Evolutionary conservation across 2,113 vertebrate species (phyloP), one percentile per base, ranked within the genome.

Genomic region (Galeopterus variegatus): DNA sequence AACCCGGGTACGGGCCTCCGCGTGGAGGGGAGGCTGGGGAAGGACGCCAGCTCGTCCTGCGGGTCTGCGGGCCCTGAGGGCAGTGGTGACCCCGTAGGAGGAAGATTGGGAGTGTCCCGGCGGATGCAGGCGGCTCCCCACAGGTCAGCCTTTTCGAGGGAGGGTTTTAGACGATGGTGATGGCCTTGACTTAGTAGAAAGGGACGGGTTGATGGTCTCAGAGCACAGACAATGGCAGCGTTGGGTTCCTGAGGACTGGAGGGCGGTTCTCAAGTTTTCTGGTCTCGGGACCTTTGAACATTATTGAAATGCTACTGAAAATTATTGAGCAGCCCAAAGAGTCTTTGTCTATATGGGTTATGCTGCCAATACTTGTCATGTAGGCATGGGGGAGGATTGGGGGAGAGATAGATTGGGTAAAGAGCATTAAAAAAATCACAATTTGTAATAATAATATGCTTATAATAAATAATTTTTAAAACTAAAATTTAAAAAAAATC

Each of bases 1-100:
- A 5, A 1, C 65, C 5, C 0, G 11, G 41, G 13, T 3, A 10
- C 31, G 6, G 65, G 52, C 11, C 5, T 31, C 5, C 5, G 58
- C 1, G 0, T 17, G 28, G 24, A 18, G 18, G 15, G n/a, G 56
- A 18, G 54, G 6, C 33, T 0, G 19, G 12, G 6, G 8, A 11
- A 6, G 31, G 23, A 48, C 60, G 2, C 15, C 1, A 3, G 10
- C n/a, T 58, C 11, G 1, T 76, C 36, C 12, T 6, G 5, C 1
- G 52, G 56, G 33, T 21, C 19, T 24, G 33, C n/a, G 11, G 33
- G 56, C 13, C 54, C 15, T 3, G 41, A 41, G 73, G 48, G 48
- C 36, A 18, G 75, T 0, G 18, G 54, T 18, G 13, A 28, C 60
- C 62, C 58, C 3, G 15, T 9, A 12, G 36, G 24, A 28, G 19